These are phyloP conservation scores for Cebus imitator DNA, from an alignment of 2,113 vertebrate genomes.

Conservation along the genomic window DNA sequence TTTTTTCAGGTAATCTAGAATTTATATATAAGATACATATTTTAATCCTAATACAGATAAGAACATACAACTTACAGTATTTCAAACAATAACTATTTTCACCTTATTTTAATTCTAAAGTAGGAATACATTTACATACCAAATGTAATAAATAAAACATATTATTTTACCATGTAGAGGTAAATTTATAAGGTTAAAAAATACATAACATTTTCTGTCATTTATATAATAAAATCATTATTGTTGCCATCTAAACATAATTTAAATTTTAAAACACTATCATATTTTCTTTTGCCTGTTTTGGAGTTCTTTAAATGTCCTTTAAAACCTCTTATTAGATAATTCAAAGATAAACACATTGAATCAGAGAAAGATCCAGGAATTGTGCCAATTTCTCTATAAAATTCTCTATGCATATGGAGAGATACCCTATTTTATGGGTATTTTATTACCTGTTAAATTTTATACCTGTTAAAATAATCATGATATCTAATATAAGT, in stretches of 20 bases:
- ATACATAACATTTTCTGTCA: neutral
- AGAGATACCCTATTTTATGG: neutral
- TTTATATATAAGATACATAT: neutral
- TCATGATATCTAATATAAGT: neutral
- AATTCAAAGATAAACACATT: neutral
- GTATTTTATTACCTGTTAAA: neutral
- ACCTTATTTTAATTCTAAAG: neutral
- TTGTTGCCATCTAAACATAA: neutral
- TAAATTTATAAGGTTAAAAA: neutral
- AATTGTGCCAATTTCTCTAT: neutral
- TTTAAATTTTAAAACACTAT: neutral
- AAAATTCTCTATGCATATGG: neutral
- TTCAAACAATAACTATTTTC: constrained; percentile 27
- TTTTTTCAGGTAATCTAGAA: neutral
- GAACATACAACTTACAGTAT: neutral
- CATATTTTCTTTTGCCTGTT: constrained; percentile 10
- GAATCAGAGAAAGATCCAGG: neutral
- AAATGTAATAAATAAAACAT: neutral
- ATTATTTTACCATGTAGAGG: neutral
- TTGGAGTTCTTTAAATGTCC: neutral
- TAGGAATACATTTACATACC: neutral
- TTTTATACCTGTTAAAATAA: neutral
- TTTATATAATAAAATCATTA: neutral
- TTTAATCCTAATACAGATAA: constrained; percentile 24
- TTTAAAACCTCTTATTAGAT: neutral